Evolutionary conservation across 2,113 vertebrate genomes (phyloP).

Genomic region (Zosterops japonicus): DNA sequence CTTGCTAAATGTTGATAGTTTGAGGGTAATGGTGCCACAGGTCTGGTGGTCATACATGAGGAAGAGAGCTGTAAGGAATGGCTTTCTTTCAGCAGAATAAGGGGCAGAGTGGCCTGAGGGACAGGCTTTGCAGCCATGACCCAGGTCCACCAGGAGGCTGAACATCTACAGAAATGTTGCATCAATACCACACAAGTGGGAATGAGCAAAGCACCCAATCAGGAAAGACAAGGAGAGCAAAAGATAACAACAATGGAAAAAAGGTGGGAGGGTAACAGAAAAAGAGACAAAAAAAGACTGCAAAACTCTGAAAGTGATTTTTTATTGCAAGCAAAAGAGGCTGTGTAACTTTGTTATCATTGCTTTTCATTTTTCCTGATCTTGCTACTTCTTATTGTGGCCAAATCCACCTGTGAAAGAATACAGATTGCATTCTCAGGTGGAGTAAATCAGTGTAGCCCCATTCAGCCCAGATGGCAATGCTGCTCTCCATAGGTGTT

Average conservation of each 20-base stretch:
- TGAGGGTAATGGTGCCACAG: background rate
- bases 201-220: background rate
- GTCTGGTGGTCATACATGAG: background rate
- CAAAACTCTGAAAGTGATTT: background rate
- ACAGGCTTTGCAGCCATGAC: background rate
- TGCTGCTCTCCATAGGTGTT: background rate
- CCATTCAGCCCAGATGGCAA: background rate
- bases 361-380: background rate
- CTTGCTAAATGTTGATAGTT: background rate
- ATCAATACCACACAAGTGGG: rapidly evolving
- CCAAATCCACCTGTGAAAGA: constrained; percentile 9
- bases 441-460: background rate
- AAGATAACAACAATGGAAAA: background rate
- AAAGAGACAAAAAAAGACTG: background rate
- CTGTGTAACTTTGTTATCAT: background rate
- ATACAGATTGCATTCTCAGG: background rate
- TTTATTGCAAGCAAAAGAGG: background rate
- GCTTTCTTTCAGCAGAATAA: background rate
- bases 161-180: background rate
- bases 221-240: background rate
- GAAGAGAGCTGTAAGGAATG: background rate
- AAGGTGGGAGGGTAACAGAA: rapidly evolving
- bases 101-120: background rate
- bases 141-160: background rate
- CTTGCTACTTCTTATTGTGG: background rate